A percentile compares a stretch with the other conserved stretches of the same genome.
Conservation (phyloP, 35 echinoderm and acorn worm species). For the Anneissia japonica region DNA sequence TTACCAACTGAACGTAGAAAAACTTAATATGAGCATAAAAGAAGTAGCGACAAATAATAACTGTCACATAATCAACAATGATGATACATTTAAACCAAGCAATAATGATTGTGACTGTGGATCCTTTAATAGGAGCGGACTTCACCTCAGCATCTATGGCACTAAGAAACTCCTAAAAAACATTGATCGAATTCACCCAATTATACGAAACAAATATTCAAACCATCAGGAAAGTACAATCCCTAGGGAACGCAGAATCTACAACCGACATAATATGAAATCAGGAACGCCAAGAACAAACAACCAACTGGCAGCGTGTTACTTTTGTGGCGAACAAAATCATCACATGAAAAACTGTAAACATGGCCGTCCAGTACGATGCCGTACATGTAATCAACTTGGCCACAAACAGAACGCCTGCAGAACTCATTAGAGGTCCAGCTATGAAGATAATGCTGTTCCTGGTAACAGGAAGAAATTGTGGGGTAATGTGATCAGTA, state of each 20-base stretch:
- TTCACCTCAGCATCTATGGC: conserved; percentile 19
- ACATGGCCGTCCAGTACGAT: background rate
- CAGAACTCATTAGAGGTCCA: background rate
- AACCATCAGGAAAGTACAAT: too few species aligned
- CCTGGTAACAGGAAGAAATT: background rate
- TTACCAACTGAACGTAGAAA: conserved; percentile 1
- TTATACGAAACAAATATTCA: background rate
- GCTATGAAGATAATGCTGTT: background rate
- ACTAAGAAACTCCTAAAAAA: conserved; percentile 15
- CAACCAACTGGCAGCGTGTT: too few species aligned
- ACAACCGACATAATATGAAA: too few species aligned
- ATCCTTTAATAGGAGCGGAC: background rate
- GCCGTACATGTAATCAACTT: background rate
- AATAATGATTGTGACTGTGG: conserved; percentile 4
- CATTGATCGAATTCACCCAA: background rate
- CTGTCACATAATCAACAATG: conserved; percentile 18
- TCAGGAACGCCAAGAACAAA: too few species aligned
- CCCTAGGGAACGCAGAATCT: too few species aligned
- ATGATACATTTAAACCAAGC: conserved; percentile 29
- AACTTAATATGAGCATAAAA: conserved; percentile 2
- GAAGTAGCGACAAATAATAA: background rate
- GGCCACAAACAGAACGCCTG: background rate
- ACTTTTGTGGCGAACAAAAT: too few species aligned
- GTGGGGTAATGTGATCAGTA: background rate
- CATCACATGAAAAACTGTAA: too few species aligned